Evolutionary conservation across 92 coral and sea anemone genomes (phyloP).

Genomic region (Pocillopora meandrina): DNA sequence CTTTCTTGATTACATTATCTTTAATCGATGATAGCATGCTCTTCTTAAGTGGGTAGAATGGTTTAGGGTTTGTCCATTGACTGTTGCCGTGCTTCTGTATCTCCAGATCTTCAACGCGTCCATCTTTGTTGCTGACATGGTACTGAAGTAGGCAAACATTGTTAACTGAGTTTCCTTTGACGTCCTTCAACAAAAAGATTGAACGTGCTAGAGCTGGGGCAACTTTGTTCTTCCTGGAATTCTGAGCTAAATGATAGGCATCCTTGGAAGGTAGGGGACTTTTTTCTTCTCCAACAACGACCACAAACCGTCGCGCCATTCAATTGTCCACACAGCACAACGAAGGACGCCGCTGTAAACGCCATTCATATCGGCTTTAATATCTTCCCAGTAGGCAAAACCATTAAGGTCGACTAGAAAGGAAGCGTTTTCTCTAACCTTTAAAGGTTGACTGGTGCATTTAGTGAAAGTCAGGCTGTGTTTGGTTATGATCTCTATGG

Average conservation of each 20-base stretch:
- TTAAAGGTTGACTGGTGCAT: conserved; percentile 45
- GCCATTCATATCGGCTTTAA: conserved; percentile 61
- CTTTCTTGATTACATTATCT: neutral
- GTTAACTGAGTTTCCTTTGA: conserved; percentile 38
- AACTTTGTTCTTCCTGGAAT: conserved; percentile 53
- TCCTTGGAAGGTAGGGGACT: conserved; percentile 40
- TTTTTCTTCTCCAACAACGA: neutral
- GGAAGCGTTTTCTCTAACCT: conserved; percentile 47
- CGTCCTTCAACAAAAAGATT: conserved; percentile 44
- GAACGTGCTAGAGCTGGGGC: conserved; percentile 43
- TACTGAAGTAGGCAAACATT: conserved; percentile 53
- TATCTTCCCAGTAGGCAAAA: conserved; percentile 52
- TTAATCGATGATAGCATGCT: conserved; percentile 31
- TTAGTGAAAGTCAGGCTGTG: neutral
- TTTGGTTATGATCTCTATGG: conserved; percentile 3
- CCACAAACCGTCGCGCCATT: conserved; percentile 11
- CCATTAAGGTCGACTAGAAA: conserved; percentile 36
- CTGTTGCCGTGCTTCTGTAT: conserved; percentile 50
- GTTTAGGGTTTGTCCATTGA: conserved; percentile 18
- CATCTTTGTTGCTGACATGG: conserved; percentile 29
- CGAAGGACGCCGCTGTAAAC: conserved; percentile 30
- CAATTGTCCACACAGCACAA: conserved; percentile 44
- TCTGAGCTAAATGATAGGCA: conserved; percentile 30
- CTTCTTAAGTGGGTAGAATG: conserved; percentile 40
- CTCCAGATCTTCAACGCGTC: conserved; percentile 30